These are phyloP conservation scores for Rutpela maculata DNA, from an alignment of 2,888 invertebrate species.

Conservation along the genomic window DNA sequence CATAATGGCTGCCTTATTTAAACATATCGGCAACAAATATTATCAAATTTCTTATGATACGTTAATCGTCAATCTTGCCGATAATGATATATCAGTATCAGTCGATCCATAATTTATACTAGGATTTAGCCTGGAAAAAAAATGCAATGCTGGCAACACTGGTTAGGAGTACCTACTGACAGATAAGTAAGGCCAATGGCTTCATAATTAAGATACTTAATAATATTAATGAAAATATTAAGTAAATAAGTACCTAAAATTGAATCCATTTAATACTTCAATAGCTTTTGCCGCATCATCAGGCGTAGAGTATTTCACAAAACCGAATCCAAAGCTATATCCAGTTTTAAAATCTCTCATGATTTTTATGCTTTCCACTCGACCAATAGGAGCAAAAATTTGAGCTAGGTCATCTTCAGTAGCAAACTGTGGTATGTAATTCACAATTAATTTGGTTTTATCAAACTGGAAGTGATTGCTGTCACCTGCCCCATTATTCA, in stretches of 20 bases:
- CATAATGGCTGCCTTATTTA: too few relatives aligned
- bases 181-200: too few relatives aligned
- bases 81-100: too few relatives aligned
- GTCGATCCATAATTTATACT: too few relatives aligned
- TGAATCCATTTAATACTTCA: conserved; percentile 86
- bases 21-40: too few relatives aligned
- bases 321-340: conserved; percentile 97
- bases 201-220: too few relatives aligned
- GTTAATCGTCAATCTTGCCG: too few relatives aligned
- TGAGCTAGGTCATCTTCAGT: conserved; percentile 93
- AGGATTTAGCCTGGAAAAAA: too few relatives aligned
- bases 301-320: conserved; percentile 91
- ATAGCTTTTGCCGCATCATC: conserved; percentile 92
- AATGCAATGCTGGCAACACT: too few relatives aligned
- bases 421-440: conserved; percentile 96
- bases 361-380: conserved; percentile 92
- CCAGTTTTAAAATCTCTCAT: conserved; percentile 94
- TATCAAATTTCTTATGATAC: too few relatives aligned
- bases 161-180: too few relatives aligned
- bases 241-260: conserved; percentile 65
- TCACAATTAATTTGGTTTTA: conserved; percentile 92
- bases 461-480: conserved; percentile 64
- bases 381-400: conserved; percentile 92
- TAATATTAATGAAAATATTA: neutral
- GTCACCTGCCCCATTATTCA: conserved; percentile 68